A percentile compares a stretch with the other conserved stretches of the same genome.
Conservation (phyloP, 2,797 vertebrate genomes). For the Spheniscus humboldti region DNA sequence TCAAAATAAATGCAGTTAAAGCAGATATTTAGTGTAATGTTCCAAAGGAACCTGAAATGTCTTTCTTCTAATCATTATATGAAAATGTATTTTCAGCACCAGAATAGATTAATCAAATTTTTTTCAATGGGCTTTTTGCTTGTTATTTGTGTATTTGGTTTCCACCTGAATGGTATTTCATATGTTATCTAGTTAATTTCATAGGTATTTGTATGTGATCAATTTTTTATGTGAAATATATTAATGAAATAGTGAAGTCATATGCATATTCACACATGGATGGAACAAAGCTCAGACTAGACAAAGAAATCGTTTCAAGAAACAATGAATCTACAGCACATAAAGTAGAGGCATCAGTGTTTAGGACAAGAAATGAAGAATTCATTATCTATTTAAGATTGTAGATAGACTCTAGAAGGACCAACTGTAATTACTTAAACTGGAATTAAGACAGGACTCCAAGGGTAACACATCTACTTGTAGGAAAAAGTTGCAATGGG, state of each 20-base stretch:
- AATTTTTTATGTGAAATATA: neutral
- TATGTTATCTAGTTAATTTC: neutral
- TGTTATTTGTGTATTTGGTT: neutral
- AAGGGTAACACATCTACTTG: neutral
- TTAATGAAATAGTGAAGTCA: neutral
- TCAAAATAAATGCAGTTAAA: neutral
- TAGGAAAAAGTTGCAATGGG: neutral
- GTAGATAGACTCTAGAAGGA: neutral
- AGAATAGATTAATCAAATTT: neutral
- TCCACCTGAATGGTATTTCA: neutral
- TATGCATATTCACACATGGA: neutral
- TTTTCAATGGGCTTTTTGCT: neutral
- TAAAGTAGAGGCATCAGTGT: neutral
- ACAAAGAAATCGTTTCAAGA: neutral
- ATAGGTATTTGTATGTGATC: neutral
- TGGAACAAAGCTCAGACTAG: neutral
- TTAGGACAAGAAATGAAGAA: neutral
- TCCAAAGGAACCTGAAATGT: neutral
- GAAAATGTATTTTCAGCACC: neutral
- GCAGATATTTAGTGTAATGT: neutral
- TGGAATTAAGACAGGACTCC: neutral
- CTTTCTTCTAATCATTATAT: neutral
- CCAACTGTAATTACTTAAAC: neutral
- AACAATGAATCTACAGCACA: neutral
- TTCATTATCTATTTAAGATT: neutral